Base-by-base conservation (phyloP, 1,140 invertebrate species). In the Drosophila orosa region DNA sequence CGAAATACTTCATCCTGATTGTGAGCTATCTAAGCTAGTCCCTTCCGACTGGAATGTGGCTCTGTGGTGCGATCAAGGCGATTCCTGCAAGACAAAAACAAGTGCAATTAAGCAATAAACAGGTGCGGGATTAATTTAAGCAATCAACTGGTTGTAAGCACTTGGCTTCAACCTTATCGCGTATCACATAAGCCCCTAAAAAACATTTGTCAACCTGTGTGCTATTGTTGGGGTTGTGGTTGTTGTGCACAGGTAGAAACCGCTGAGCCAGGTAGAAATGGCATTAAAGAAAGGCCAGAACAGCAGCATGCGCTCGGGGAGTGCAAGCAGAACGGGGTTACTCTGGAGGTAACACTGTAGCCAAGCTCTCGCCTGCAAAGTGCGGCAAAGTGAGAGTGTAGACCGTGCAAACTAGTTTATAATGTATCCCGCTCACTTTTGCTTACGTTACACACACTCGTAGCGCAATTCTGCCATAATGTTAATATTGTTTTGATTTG, bases 1-100 rank as follows among this genome's bases (percentile, higher is more conserved):
- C 84, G 40, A 89, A 89, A 72, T 89, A 89, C 58, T 50, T 84
- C 84, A 89, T 89, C 65, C 39, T 61, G 35, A 45, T 45, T 44
- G 29, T 35, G 13, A 19, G 25, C 45, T 62, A 24, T 19, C 17
- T 29, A n/a, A n/a, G 45, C 22, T 54, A 62, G 12, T 73, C 27
- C 61, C 47, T 73, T 22, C 61, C 47, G 54, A 50, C 42, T 31
- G 44, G 39, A 75, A 42, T 76, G 40, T 65, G 65, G 19, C n/a
- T 54, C 31, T 39, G 24, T 37, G 39, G 22, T 44, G 35, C 29
- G 48, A 29, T 42, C 33, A 33, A 39, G 19, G 48, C 15, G 39
- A 40, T 57, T 63, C 58, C 75, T 78, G 74, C 19, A 77, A 62
- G 31, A 44, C 48, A 58, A 52, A 55, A 61, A 61, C 25, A 52